phyloP scores from a whole-genome alignment of 2,113 vertebrate species.

The Phrynosoma blainvillii region DNA sequence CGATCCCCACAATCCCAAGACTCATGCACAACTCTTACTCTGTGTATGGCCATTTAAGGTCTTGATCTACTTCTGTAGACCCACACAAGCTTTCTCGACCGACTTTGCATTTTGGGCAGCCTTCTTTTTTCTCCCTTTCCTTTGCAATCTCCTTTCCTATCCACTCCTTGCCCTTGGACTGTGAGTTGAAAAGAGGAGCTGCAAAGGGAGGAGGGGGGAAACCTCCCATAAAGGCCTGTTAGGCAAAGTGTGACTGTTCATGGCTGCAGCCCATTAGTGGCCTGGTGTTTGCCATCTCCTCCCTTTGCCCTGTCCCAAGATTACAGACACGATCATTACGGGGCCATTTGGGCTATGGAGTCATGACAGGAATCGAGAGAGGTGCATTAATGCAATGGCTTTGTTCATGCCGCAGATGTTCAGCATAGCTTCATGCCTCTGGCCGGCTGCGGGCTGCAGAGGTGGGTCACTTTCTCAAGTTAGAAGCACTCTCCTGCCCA shows the following conservation, averaged over 20 bases:
- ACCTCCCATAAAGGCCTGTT: slow-evolving; percentile 63
- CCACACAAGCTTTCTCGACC: too few species aligned
- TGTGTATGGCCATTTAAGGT: too few species aligned
- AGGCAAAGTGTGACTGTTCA: slow-evolving; percentile 69
- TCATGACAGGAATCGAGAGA: slow-evolving; percentile 71
- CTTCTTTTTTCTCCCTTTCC: too few species aligned
- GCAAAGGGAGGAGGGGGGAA: slow-evolving; percentile 11
- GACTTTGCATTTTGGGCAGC: too few species aligned
- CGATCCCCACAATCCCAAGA: too few species aligned
- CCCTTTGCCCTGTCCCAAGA: slow-evolving; percentile 22
- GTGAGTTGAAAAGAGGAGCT: not conserved
- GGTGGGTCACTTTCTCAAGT: slow-evolving; percentile 29
- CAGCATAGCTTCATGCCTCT: slow-evolving; percentile 46
- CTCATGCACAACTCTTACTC: too few species aligned
- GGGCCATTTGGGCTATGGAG: slow-evolving; percentile 50
- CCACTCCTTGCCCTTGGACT: not conserved
- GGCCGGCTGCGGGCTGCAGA: slow-evolving; percentile 27
- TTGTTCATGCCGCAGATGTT: slow-evolving; percentile 60
- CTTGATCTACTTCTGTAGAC: too few species aligned
- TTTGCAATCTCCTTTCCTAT: not conserved
- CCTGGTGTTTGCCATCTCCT: slow-evolving; percentile 65
- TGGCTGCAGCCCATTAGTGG: slow-evolving; percentile 68
- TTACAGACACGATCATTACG: slow-evolving; percentile 63
- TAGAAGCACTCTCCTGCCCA: not conserved
- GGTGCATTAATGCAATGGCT: slow-evolving; percentile 65